Conservation (phyloP, 2,113 vertebrate species). For the Pituophis catenifer region DNA sequence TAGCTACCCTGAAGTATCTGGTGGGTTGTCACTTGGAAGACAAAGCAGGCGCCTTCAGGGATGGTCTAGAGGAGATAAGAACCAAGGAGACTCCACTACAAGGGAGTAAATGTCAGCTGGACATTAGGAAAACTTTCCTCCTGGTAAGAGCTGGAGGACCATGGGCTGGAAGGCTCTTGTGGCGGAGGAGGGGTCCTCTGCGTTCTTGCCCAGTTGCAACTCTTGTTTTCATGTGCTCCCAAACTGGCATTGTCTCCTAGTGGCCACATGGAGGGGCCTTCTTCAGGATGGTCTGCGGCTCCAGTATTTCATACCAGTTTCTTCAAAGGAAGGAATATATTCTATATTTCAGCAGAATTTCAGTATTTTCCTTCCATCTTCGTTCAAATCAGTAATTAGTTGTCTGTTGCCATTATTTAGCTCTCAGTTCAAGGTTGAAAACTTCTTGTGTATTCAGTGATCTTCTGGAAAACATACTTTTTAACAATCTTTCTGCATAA, state of each 20-base stretch:
- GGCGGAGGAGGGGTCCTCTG: background rate
- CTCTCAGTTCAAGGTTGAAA: background rate
- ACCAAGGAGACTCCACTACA: background rate
- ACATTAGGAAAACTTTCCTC: background rate
- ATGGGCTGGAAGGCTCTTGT: background rate
- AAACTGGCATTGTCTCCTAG: background rate
- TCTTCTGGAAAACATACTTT: background rate
- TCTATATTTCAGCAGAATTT: background rate
- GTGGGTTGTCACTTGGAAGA: background rate
- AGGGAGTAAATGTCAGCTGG: background rate
- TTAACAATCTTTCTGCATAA: no score
- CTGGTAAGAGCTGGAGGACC: background rate
- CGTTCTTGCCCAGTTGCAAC: background rate
- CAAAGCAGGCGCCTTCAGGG: background rate
- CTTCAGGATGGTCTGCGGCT: background rate
- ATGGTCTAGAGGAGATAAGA: background rate
- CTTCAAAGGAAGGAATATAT: background rate
- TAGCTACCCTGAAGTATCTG: background rate
- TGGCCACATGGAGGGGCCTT: background rate
- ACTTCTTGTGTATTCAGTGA: background rate
- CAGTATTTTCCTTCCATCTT: background rate
- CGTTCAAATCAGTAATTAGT: background rate
- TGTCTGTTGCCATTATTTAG: background rate
- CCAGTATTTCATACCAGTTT: background rate
- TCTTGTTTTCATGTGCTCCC: background rate